Conservation (phyloP, 2,888 invertebrate species). For the Metacarcinus magister region DNA sequence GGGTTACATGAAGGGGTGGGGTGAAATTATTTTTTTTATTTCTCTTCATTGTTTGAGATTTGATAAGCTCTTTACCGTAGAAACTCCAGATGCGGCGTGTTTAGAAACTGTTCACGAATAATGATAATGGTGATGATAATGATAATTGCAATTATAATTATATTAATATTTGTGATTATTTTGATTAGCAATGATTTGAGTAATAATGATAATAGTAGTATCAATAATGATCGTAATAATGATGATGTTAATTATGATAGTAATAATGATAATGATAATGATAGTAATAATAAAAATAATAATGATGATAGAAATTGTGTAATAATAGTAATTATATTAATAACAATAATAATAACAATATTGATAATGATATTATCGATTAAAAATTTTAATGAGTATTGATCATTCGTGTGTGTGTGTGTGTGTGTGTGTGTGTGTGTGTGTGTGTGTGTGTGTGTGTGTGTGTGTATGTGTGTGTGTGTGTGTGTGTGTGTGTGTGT, state of each 20-base stretch:
- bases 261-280: background rate
- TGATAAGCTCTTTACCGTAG: background rate
- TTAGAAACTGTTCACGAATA: background rate
- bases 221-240: background rate
- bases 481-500: constrained; percentile 10
- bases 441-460: constrained; percentile 13
- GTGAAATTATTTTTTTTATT: background rate
- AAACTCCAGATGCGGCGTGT: background rate
- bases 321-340: too few relatives aligned
- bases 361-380: too few relatives aligned
- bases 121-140: too few relatives aligned
- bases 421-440: too few relatives aligned
- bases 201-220: background rate
- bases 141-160: background rate
- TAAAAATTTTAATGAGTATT: background rate
- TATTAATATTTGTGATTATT: too few relatives aligned
- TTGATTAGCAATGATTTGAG: too few relatives aligned
- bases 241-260: too few relatives aligned
- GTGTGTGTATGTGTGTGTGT: background rate
- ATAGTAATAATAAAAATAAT: background rate
- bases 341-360: too few relatives aligned
- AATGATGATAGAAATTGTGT: too few relatives aligned
- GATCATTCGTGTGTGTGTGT: background rate
- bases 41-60: too few relatives aligned
- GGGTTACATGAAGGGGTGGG: background rate